phyloP scores from a whole-genome alignment of 2,888 invertebrate genomes.

The Rhodophaea formosa region DNA sequence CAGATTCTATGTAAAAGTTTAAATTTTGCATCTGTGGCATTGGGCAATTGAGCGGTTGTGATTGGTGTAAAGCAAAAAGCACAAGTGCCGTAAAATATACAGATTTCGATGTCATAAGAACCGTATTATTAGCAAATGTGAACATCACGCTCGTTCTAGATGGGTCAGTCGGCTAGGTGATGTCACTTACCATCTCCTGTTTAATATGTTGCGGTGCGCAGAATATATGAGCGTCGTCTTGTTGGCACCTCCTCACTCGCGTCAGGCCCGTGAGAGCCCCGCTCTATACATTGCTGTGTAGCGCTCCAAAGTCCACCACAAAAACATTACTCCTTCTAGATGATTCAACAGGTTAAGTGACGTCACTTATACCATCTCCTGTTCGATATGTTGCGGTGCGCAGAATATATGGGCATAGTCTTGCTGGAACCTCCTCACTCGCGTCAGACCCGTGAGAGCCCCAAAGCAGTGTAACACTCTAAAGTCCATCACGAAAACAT shows the following conservation, averaged over 20 bases:
- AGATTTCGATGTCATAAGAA: too few species aligned
- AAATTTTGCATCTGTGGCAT: too few species aligned
- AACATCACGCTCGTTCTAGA: too few species aligned
- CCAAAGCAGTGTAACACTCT: constrained; percentile 98
- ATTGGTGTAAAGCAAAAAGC: too few species aligned
- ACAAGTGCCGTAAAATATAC: too few species aligned
- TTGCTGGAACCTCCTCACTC: constrained; percentile 98
- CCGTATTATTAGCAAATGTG: too few species aligned
- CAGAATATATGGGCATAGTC: constrained; percentile 99
- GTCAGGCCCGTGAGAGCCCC: constrained; percentile 98
- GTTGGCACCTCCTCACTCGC: constrained; percentile 97
- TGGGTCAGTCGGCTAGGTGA: too few species aligned
- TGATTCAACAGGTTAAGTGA: too few species aligned
- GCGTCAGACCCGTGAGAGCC: constrained; percentile 96
- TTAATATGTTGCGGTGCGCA: constrained; percentile 94
- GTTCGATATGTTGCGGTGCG: constrained; percentile 90
- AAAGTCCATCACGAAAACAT: too few species aligned
- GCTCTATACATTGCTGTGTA: constrained; percentile 97
- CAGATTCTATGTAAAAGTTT: too few species aligned
- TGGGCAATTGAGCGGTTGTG: too few species aligned
- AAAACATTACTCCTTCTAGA: too few species aligned
- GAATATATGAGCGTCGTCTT: constrained; percentile 99
- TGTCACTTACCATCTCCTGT: constrained; percentile 85
- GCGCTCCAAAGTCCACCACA: constrained; percentile 99
- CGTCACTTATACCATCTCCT: constrained; percentile 91